Base-by-base conservation (phyloP, 2,888 invertebrate species). In the Zootermopsis nevadensis region DNA sequence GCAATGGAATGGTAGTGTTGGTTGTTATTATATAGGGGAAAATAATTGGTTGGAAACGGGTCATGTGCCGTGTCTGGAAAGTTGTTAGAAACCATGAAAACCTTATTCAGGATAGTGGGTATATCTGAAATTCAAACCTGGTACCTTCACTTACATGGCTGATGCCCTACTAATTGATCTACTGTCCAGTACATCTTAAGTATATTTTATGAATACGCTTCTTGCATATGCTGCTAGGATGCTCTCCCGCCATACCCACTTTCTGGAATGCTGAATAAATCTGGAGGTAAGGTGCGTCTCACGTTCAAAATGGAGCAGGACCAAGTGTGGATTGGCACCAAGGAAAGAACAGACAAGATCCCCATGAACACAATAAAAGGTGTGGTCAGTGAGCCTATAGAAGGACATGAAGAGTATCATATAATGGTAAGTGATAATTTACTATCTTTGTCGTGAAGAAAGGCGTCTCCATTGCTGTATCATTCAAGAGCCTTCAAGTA, bases 241-340 rank as follows among this genome's bases (percentile, higher is more conserved):
- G 92, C 94, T 42, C 90, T 98, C 86, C 98, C 98, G 48, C 93
- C 94, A 80, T 92, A 93, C 82, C 97, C 97, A 55, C 89, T 98
- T 42, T 94, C 95, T 86, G 97, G 97, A 77, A 97, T 98, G 97
- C 91, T 97, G 88, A 97, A 97, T 89, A 96, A 97, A 89, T 93
- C 94, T 84, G 97, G 97, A 27, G 96, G 96, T 7, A 97, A 97
- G 92, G 96, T 98, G 81, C 91, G 97, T 86, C 92, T 98, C 84
- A 97, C 97, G 77, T 98, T 98, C 89, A 98, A 98, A 91, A 91
- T 97, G 87, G 97, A 97, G 89, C 92, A 93, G 86, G 97, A 98
- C 89, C 96, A 97, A 89, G 90, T 97, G 27, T 97, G 97, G 97
- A 93, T 97, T 74, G 97, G 97, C 83, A 97, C 97, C 77, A 97